Percentiles rank a stretch among this genome's conserved stretches.
Conservation (phyloP, 1,140 invertebrate genomes). For the Nylanderia fulva region DNA sequence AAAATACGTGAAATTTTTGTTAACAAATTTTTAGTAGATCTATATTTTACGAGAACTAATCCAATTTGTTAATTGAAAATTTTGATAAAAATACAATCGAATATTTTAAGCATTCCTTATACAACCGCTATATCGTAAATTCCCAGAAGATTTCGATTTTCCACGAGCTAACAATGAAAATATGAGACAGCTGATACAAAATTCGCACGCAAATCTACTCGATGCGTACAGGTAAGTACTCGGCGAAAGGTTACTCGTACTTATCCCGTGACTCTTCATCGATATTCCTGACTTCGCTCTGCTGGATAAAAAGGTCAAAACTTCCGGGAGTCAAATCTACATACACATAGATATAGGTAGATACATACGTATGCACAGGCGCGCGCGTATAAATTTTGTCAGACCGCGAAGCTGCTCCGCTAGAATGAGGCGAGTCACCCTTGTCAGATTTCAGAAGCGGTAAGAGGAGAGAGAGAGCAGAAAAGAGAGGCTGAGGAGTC, state of each 20-base stretch:
- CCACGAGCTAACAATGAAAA: background rate
- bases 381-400: constrained; percentile 65
- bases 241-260: constrained; percentile 40
- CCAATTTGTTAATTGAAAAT: background rate
- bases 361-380: background rate
- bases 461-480: background rate
- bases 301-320: constrained; percentile 65
- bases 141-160: background rate
- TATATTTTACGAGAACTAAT: background rate
- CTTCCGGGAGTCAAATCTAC: constrained; percentile 42
- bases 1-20: constrained; percentile 11
- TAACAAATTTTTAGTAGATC: background rate
- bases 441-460: background rate
- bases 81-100: background rate
- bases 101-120: constrained; percentile 15
- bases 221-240: constrained; percentile 48
- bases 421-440: constrained; percentile 11
- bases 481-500: constrained; percentile 18
- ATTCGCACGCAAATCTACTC: constrained; percentile 43
- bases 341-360: constrained; percentile 15
- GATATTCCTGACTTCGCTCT: constrained; percentile 66
- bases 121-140: background rate
- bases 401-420: background rate
- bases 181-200: constrained; percentile 32
- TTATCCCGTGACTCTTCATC: constrained; percentile 66